These are phyloP conservation scores for Hypothenemus hampei DNA, from an alignment of 1,140 invertebrate species.

Conservation along the genomic window DNA sequence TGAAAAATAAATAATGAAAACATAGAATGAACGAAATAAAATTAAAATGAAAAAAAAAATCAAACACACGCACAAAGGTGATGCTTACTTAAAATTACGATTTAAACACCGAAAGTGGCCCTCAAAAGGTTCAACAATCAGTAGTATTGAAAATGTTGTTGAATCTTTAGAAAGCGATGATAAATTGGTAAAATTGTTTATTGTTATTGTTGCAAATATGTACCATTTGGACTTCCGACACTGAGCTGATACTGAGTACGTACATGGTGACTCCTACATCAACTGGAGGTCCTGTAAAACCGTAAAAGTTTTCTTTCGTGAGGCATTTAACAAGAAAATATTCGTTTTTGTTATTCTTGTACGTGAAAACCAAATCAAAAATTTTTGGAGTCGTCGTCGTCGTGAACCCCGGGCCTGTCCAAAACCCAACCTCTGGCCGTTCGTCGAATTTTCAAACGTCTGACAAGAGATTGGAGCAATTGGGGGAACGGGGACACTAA, in stretches of 20 bases:
- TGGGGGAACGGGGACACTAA: constrained; percentile 24
- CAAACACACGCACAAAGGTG: constrained; percentile 16
- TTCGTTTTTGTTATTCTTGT: background rate
- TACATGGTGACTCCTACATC: constrained; percentile 97
- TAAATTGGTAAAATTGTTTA: background rate
- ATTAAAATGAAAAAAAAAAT: too few relatives aligned
- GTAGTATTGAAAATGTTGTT: too few relatives aligned
- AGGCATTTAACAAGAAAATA: background rate
- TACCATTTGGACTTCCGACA: constrained; percentile 99
- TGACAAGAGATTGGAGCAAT: constrained; percentile 12
- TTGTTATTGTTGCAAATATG: too few relatives aligned
- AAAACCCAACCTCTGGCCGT: constrained; percentile 12
- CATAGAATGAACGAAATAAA: too few relatives aligned
- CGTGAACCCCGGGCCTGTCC: constrained; percentile 26
- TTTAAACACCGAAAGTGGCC: too few relatives aligned
- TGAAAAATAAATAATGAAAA: constrained; percentile 9
- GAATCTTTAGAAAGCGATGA: too few relatives aligned
- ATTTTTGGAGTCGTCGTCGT: too few relatives aligned
- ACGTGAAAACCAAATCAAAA: constrained; percentile 31
- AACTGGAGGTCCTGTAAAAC: constrained; percentile 87
- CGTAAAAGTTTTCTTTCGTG: constrained; percentile 35
- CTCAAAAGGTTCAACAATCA: too few relatives aligned
- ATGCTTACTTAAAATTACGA: constrained; percentile 17
- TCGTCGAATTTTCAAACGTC: background rate
- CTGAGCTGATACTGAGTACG: constrained; percentile 97